Evolutionary conservation across 2,113 vertebrate species (phyloP).

Genomic region (Gambusia holbrooki): DNA sequence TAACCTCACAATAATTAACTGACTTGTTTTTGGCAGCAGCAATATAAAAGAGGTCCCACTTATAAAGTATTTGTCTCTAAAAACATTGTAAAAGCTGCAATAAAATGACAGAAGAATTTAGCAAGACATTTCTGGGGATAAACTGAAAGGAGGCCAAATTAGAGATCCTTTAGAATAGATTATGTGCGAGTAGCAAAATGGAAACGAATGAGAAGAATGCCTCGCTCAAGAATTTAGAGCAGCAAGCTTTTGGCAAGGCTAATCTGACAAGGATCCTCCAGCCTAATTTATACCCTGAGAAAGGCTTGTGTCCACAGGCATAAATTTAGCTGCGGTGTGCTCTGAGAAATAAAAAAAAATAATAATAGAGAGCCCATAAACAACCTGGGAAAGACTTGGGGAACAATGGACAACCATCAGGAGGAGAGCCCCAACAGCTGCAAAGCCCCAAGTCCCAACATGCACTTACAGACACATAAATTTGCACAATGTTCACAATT

Average conservation of each 20-base stretch:
- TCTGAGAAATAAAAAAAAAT: slow-evolving; percentile 46
- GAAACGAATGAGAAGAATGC: slow-evolving; percentile 54
- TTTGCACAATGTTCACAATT: slow-evolving; percentile 21
- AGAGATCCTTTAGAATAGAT: background rate
- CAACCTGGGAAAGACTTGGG: slow-evolving; percentile 36
- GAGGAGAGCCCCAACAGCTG: slow-evolving; percentile 77
- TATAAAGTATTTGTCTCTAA: background rate
- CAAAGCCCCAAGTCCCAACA: slow-evolving; percentile 54
- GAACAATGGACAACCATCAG: slow-evolving; percentile 75
- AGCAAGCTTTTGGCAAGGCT: slow-evolving; percentile 51
- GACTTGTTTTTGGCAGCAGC: background rate
- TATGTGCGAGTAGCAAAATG: slow-evolving; percentile 42
- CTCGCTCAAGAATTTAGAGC: slow-evolving; percentile 44
- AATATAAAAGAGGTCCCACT: background rate
- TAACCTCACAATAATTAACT: background rate
- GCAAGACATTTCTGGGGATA: background rate
- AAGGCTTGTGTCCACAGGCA: slow-evolving; percentile 71
- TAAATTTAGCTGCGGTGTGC: slow-evolving; percentile 72
- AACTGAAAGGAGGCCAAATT: background rate
- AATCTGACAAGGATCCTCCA: slow-evolving; percentile 62
- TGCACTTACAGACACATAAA: slow-evolving; percentile 27
- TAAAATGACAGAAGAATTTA: background rate
- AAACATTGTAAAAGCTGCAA: background rate
- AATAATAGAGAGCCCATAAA: slow-evolving; percentile 68
- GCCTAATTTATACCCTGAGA: slow-evolving; percentile 77